These are phyloP conservation scores for Apolygus lucorum DNA, from an alignment of 1,140 invertebrate genomes.

Conservation along the genomic window DNA sequence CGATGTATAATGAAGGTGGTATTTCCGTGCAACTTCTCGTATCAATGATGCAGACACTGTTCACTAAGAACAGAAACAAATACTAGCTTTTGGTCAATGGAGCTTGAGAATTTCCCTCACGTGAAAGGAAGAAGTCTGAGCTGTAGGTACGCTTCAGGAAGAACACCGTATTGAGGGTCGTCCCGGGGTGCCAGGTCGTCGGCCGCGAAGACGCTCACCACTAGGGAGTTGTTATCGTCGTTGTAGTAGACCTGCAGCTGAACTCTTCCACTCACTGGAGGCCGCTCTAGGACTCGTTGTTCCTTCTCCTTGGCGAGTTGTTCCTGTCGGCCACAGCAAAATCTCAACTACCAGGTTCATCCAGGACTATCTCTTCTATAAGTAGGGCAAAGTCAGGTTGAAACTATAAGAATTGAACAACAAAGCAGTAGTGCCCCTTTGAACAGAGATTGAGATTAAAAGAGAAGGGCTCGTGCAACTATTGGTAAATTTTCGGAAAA, in stretches of 20 bases:
- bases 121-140: constrained; percentile 64
- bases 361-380: too few species aligned
- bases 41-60: too few species aligned
- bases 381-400: too few species aligned
- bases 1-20: too few species aligned
- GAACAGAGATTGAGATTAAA: too few species aligned
- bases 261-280: constrained; percentile 59
- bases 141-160: constrained; percentile 74
- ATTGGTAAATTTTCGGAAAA: too few species aligned
- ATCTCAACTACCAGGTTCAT: too few species aligned
- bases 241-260: constrained; percentile 83
- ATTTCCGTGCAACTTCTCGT: too few species aligned
- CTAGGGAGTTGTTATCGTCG: constrained; percentile 65
- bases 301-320: constrained; percentile 46
- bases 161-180: constrained; percentile 60
- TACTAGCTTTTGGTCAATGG: neutral
- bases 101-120: constrained; percentile 45
- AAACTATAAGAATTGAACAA: too few species aligned
- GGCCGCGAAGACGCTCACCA: constrained; percentile 71
- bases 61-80: neutral
- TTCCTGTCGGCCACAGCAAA: too few species aligned
- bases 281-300: constrained; percentile 46
- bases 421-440: too few species aligned
- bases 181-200: constrained; percentile 70
- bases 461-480: too few species aligned